Evolutionary conservation across 2,888 invertebrate species (phyloP), one percentile per base, ranked within the genome.

Genomic region (Oxyscelio sp.): DNA sequence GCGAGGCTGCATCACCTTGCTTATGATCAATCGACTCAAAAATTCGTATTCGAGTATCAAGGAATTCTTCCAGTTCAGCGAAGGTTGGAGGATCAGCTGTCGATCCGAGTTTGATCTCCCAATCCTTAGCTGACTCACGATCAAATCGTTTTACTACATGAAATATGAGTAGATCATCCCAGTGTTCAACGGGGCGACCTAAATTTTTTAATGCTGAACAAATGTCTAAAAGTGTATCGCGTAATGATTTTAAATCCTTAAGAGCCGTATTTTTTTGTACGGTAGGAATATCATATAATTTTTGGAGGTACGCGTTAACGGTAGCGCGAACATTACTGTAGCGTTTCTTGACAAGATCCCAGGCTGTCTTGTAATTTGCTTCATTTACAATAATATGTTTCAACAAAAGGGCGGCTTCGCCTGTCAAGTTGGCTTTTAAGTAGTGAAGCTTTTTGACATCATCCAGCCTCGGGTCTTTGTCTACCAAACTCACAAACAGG

Each of bases 101-200:
- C 5, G 19, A 11, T 1, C 54, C 66, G 9, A 52, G 40, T 40
- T 52, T 17, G 2, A 8, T 21, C 15, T 56, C 43, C 56, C 68
- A 68, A 8, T 68, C 56, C 8, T n/a, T 45, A 0, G n/a, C 9
- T 5, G 58, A 45, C 15, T 58, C 21, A 5, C 6, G n/a, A 27
- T 71, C 59, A 50, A 71, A 24, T 22, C 22, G 45, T 15, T 24
- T 19, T 38, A 34, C 19, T 1, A 71, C n/a, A 21, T 6, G 9
- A 48, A 71, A 71, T 4, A 34, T 48, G 1, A 71, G 13, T 15
- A 71, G 19, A 22, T 71, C 71, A 3, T 48, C 48, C 58, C 71
- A 59, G 1, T 58, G 13, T 6, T 58, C 59, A 4, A 71, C 21
- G 0, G 58, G 58, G 0, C 71, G 21, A 3, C 48, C 22, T 8